Base-by-base conservation (phyloP, 2,888 invertebrate genomes). In the Lamproptera curius region DNA sequence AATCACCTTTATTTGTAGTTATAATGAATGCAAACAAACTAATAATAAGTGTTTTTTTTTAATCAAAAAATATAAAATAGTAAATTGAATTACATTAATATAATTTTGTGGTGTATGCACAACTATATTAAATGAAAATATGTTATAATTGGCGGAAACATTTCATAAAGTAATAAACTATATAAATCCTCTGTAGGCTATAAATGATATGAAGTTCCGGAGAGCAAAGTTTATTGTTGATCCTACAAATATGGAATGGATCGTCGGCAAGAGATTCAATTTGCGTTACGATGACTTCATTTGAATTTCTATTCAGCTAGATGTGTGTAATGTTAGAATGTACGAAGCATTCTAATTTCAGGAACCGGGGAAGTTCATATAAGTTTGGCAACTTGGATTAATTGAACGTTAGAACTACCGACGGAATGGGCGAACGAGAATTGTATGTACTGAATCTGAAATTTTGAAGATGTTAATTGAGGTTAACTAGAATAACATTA, bases 381-480 rank as follows among this genome's bases (percentile, higher is more conserved):
- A 43, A 49, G 43, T 49, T 43, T 43, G 43, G 33, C 34, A 43
- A 49, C 43, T 39, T 39, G 28, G 35, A 39, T 49, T 49, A 43
- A 49, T 49, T 43, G 35, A 49, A 39, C 34, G 39, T 26, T 35
- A 39, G 16, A 44, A 37, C 4, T 16, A 2, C 11, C 31, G n/a
- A 39, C 23, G 40, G 36, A 41, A 35, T 17, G 23, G 16, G 9
- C 34, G 34, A 38, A 42, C n/a, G 38, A 26, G 23, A 38, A 9
- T 26, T 43, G 20, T 37, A 31, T n/a, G 42, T n/a, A 42, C 28
- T 42, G 23, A n/a, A 37, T 42, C 23, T 31, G 42, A 15, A 23
- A 42, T 10, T 38, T 42, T 33, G 16, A 6, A 31, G n/a, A 31
- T n/a, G 11, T 31, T 28, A 10, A 28, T 31, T 28, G 2, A 28